These are phyloP conservation scores for Eustalomyia histrio DNA, from an alignment of 2,888 invertebrate genomes.

Conservation along the genomic window DNA sequence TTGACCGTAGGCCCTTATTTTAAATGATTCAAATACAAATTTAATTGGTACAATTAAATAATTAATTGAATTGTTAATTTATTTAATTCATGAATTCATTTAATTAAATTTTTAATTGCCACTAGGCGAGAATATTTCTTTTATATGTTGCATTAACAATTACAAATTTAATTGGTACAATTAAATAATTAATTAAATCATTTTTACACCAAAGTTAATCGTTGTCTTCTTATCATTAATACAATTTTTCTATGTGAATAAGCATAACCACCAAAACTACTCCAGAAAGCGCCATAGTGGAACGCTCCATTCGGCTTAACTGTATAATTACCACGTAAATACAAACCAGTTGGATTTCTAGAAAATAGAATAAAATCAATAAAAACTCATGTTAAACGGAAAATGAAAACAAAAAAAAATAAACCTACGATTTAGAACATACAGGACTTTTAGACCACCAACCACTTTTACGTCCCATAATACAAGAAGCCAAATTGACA, in stretches of 20 bases:
- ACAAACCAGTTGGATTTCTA: constrained; percentile 1
- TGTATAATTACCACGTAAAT: not conserved
- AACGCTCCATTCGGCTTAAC: not conserved
- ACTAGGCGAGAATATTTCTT: no score
- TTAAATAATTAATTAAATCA: no score
- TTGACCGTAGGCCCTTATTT: no score
- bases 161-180: no score
- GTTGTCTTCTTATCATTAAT: constrained; percentile 9
- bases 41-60: no score
- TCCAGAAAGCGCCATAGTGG: constrained; percentile 11
- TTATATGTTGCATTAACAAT: no score
- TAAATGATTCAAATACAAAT: no score
- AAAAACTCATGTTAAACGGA: not conserved
- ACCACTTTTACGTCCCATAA: constrained; percentile 12
- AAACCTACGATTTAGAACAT: constrained; percentile 27
- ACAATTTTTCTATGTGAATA: constrained; percentile 7
- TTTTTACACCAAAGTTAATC: no score
- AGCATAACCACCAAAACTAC: not conserved
- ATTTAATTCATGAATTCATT: no score
- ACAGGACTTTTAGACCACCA: constrained; percentile 30
- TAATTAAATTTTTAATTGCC: no score
- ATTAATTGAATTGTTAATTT: no score
- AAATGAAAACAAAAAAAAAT: no score
- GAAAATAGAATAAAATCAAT: not conserved
- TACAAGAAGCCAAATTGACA: constrained; percentile 7